Percentiles rank a stretch among this genome's conserved stretches.
phyloP scores from a whole-genome alignment of 23 tunicate species.

The Styela clava region DNA sequence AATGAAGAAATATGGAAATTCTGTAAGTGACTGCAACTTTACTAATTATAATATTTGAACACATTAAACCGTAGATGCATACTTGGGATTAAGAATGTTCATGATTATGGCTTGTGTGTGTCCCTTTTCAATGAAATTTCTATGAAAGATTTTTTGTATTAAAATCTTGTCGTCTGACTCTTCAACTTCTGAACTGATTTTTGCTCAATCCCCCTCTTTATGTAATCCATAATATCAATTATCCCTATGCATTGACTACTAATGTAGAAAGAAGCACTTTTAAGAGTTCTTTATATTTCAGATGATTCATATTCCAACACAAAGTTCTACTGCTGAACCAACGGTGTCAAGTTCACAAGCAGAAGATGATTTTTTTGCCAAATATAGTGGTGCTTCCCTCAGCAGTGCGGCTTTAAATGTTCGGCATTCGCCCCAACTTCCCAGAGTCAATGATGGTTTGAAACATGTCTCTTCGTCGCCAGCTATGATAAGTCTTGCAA shows the following conservation, averaged over 20 bases:
- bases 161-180: no score
- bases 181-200: no score
- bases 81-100: background rate
- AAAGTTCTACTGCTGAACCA: background rate
- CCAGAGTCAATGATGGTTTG: constrained; percentile 14
- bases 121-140: background rate
- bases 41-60: no score
- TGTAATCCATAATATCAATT: no score
- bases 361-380: constrained; percentile 78
- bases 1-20: constrained; percentile 67
- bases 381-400: constrained; percentile 60
- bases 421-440: background rate
- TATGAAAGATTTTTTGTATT: background rate
- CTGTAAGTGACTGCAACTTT: constrained; percentile 26
- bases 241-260: no score
- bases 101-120: background rate
- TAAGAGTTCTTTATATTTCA: constrained; percentile 1
- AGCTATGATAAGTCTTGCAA: constrained; percentile 29
- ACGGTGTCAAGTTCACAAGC: constrained; percentile 5
- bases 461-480: constrained; percentile 79
- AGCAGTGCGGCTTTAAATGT: constrained; percentile 4
- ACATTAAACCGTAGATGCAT: background rate
- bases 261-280: no score
- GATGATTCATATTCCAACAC: constrained; percentile 60
- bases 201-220: no score